Percentiles rank a stretch among this genome's conserved stretches.
These are phyloP conservation scores for Ptilorrhoa leucosticta DNA, from an alignment of 2,113 vertebrate species.

Conservation along the genomic window DNA sequence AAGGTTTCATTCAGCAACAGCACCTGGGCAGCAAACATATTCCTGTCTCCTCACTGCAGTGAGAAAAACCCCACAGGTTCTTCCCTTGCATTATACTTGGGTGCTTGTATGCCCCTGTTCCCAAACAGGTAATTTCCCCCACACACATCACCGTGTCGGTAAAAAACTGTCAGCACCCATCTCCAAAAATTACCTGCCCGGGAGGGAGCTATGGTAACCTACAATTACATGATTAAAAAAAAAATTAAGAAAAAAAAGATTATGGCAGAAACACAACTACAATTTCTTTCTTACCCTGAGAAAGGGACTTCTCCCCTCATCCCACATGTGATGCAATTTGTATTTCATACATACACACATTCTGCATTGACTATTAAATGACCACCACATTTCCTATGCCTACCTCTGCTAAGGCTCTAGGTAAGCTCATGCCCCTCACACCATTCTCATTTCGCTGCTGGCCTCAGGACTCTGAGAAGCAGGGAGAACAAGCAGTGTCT, in stretches of 20 bases:
- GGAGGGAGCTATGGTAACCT: background rate
- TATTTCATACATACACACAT: background rate
- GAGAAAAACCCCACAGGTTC: background rate
- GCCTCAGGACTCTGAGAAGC: background rate
- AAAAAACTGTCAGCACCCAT: background rate
- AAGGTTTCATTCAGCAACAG: background rate
- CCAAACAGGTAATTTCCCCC: background rate
- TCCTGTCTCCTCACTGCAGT: background rate
- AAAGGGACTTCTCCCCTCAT: background rate
- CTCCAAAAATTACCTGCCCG: background rate
- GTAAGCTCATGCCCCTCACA: background rate
- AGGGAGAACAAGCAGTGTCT: background rate
- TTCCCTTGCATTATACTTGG: background rate
- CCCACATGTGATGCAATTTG: rapidly evolving
- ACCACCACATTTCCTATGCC: background rate
- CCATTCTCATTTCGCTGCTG: background rate
- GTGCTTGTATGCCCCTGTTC: background rate
- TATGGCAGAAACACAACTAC: background rate
- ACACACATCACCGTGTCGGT: rapidly evolving
- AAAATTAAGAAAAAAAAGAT: rapidly evolving
- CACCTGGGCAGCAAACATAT: background rate
- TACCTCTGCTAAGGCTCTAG: background rate
- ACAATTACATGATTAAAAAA: background rate
- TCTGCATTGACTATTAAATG: background rate
- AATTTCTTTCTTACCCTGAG: background rate